Evolutionary conservation across 2,113 vertebrate species (phyloP).

Genomic region (Anthoscopus minutus): DNA sequence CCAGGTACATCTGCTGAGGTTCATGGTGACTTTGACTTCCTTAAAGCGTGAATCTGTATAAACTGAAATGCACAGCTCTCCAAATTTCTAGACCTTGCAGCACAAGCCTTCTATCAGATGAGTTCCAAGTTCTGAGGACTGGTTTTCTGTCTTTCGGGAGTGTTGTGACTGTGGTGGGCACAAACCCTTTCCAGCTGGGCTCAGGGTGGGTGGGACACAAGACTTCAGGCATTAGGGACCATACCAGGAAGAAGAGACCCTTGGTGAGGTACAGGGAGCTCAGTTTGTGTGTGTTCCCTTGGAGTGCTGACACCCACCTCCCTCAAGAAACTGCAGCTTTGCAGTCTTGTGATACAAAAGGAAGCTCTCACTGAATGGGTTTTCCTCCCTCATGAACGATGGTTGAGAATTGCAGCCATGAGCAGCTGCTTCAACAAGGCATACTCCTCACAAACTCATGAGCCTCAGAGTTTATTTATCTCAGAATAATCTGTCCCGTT

Average conservation of each 20-base stretch:
- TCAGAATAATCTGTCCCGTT: neutral
- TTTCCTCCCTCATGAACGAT: fast-evolving
- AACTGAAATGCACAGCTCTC: neutral
- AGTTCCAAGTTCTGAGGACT: fast-evolving
- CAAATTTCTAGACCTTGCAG: neutral
- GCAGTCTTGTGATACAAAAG: neutral
- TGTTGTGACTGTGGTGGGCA: neutral
- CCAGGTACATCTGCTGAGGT: neutral
- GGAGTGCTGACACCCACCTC: neutral
- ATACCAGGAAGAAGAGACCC: neutral
- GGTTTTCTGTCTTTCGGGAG: fast-evolving
- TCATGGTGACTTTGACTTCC: neutral
- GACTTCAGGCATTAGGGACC: neutral
- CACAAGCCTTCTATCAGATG: neutral
- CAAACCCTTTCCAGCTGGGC: neutral
- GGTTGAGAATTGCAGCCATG: neutral
- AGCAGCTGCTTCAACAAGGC: neutral
- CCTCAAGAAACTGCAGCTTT: neutral
- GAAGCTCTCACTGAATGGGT: neutral
- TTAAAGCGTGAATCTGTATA: neutral
- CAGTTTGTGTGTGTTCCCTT: neutral
- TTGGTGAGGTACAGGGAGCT: neutral
- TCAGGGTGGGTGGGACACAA: fast-evolving
- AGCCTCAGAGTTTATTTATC: neutral
- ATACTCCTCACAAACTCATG: neutral